These are phyloP conservation scores for Neelides folsomi DNA, from an alignment of 2,888 invertebrate species.

Conservation along the genomic window DNA sequence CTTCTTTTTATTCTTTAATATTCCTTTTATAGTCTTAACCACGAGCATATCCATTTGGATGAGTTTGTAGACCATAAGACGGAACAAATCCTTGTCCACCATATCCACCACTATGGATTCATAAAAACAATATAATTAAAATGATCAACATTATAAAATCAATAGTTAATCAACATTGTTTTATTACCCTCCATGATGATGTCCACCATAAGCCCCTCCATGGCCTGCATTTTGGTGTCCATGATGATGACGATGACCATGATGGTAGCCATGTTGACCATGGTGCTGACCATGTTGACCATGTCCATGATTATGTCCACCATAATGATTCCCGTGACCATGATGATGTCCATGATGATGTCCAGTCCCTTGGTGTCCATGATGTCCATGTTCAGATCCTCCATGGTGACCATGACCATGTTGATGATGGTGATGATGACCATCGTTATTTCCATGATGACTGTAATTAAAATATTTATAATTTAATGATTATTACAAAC, in stretches of 20 bases:
- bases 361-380: constrained; percentile 4
- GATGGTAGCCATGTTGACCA: constrained; percentile 6
- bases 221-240: constrained; percentile 6
- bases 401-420: constrained; percentile 7
- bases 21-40: too few relatives aligned
- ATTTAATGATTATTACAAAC: not conserved
- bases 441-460: constrained; percentile 23
- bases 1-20: too few relatives aligned
- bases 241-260: not conserved
- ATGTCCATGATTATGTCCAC: not conserved
- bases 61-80: too few relatives aligned
- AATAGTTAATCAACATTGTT: too few relatives aligned
- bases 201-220: constrained; percentile 5
- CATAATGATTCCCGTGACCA: constrained; percentile 7
- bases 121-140: too few relatives aligned
- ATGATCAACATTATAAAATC: too few relatives aligned
- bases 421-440: constrained; percentile 7
- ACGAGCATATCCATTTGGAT: too few relatives aligned
- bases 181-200: too few relatives aligned
- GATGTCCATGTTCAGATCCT: not conserved
- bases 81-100: too few relatives aligned
- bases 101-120: too few relatives aligned
- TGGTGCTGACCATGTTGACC: not conserved
- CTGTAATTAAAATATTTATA: not conserved
- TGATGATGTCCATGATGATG: constrained; percentile 4